These are phyloP conservation scores for Todiramphus chloris DNA, from an alignment of 2,113 vertebrate species.

Conservation along the genomic window DNA sequence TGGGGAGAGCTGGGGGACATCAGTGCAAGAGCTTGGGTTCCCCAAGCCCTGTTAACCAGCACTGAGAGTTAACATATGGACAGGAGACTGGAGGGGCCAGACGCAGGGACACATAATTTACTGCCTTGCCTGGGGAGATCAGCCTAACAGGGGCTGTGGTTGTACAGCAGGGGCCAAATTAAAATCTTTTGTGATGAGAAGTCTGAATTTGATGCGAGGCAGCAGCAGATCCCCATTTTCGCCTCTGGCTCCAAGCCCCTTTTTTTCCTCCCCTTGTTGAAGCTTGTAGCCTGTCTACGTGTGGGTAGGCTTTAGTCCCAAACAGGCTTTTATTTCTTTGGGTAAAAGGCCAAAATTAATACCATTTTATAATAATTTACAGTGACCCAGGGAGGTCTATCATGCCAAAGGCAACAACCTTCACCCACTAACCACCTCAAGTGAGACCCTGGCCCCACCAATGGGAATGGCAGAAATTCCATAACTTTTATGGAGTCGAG, in stretches of 20 bases:
- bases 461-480: not conserved
- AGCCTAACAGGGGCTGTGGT: not conserved
- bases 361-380: slow-evolving; percentile 26
- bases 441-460: not conserved
- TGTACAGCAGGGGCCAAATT: slow-evolving; percentile 6
- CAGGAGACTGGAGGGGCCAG: not conserved
- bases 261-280: not conserved
- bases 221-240: not conserved
- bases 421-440: not conserved
- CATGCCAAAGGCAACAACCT: slow-evolving; percentile 43
- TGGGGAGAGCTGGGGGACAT: not conserved
- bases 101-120: not conserved
- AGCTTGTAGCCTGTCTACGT: not conserved
- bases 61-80: slow-evolving; percentile 26
- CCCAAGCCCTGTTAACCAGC: not conserved
- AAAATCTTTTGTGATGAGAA: slow-evolving; percentile 38
- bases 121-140: slow-evolving; percentile 36
- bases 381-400: not conserved
- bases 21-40: not conserved
- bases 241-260: not conserved
- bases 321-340: slow-evolving; percentile 18
- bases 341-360: slow-evolving; percentile 51
- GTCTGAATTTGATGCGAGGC: not conserved
- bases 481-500: not conserved
- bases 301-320: not conserved